Base-by-base conservation (phyloP, 1,140 invertebrate genomes). In the Ylistrum balloti region DNA sequence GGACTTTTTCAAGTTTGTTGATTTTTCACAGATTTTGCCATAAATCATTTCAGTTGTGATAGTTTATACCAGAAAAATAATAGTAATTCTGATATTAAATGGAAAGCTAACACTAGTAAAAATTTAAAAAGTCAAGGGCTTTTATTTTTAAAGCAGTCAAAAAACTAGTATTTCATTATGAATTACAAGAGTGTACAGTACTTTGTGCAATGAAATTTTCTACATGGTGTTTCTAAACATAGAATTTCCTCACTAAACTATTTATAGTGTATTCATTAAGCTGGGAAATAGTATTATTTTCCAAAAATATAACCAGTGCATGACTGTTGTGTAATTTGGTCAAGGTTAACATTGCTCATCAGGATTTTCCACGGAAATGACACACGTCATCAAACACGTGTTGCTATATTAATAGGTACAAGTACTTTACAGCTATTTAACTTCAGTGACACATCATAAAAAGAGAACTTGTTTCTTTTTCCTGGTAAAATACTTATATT, bases 361-460 rank as follows among this genome's bases (percentile, higher is more conserved):
- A 28, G 56, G 56, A 28, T 1, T 74, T 74, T 74, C 56, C 56
- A 74, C 56, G 56, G 56, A 74, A 74, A 74, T 74, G 56, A 74
- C 56, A 74, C n/a, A n/a, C 17, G 0, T 28, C 56, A 74, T n/a
- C 17, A 5, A 48, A 20, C 13, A 22, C 45, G 20, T 74, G 56
- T 28, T 74, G 17, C n/a, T 28, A 1, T 74, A 74, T 74, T 28
- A 74, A 74, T 74, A 74, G n/a, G 2, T 28, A 2, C 56, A 28
- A 15, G 56, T 74, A 3, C n/a, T 45, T 0, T 15, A 74, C 5
- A 7, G 1, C 28, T 74, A 74, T 74, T n/a, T 74, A 13, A 45
- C 56, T 28, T 74, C 56, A 5, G 0, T 5, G n/a, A 17, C 28
- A 74, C 56, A n/a, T 74, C 56, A 74, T 56, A 56, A 5, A 74